Percentiles rank a stretch among this genome's conserved stretches.
Evolutionary conservation across 2,888 invertebrate species (phyloP).

Genomic region (Brachyptera putata): DNA sequence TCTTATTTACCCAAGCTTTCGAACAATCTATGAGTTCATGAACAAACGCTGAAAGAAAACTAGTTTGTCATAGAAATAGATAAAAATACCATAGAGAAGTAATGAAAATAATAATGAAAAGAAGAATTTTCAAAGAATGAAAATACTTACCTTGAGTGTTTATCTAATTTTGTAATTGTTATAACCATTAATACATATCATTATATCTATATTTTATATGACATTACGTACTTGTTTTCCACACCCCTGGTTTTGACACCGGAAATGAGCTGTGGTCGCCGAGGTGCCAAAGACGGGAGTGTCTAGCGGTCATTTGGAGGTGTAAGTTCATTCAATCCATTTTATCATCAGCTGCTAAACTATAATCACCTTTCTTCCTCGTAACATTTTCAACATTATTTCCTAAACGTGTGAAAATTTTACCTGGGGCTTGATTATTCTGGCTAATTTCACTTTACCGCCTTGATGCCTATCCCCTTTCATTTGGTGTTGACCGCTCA

Average conservation of each 20-base stretch:
- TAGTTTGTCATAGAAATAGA: too few relatives aligned
- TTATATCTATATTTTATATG: too few relatives aligned
- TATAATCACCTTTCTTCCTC: not conserved
- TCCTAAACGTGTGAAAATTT: conserved; percentile 15
- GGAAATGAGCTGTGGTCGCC: not conserved
- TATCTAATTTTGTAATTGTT: too few relatives aligned
- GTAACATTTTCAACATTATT: not conserved
- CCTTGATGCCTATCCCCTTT: conserved; percentile 5
- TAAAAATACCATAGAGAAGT: too few relatives aligned
- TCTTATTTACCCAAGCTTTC: too few relatives aligned
- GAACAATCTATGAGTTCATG: too few relatives aligned
- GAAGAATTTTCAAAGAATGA: too few relatives aligned
- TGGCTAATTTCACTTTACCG: conserved; percentile 15
- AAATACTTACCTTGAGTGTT: too few relatives aligned
- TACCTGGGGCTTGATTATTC: conserved; percentile 14
- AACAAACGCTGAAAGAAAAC: too few relatives aligned
- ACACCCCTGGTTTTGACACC: not conserved
- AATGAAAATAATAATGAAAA: too few relatives aligned
- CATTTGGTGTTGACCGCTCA: conserved; percentile 4
- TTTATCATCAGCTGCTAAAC: not conserved
- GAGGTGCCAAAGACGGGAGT: not conserved
- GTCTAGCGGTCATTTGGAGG: too few relatives aligned
- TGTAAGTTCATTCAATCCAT: not conserved
- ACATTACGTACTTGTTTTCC: not conserved
- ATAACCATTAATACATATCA: too few relatives aligned